These are phyloP conservation scores for Gallinago jamesoni DNA, from an alignment of 2,113 vertebrate species.

Conservation along the genomic window DNA sequence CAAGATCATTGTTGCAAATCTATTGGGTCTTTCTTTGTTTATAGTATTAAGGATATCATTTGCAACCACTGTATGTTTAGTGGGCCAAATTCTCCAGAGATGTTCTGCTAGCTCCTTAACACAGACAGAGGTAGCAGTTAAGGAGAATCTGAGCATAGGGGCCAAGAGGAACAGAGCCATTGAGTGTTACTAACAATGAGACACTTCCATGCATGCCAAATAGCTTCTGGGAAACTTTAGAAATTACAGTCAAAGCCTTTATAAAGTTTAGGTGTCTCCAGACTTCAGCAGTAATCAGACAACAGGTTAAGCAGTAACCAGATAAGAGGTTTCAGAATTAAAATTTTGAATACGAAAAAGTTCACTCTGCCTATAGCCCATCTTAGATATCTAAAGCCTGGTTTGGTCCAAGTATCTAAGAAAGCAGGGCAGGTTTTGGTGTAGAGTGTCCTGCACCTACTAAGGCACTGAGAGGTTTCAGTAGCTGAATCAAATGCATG, in stretches of 20 bases:
- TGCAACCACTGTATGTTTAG: not conserved
- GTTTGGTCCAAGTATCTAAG: not conserved
- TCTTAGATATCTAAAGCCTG: not conserved
- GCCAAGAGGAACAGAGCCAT: not conserved
- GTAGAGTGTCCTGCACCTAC: fast-evolving
- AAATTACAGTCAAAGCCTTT: not conserved
- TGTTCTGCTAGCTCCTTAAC: not conserved
- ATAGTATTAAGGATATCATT: not conserved
- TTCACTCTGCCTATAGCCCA: not conserved
- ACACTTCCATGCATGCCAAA: not conserved
- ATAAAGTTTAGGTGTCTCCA: not conserved
- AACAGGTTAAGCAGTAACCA: not conserved
- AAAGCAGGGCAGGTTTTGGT: not conserved
- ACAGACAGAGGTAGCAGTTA: not conserved
- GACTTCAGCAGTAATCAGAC: not conserved
- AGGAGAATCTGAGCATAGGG: not conserved
- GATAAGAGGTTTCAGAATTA: not conserved
- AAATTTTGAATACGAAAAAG: not conserved
- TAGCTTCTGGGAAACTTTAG: not conserved
- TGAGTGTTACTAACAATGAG: not conserved
- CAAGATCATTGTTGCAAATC: not conserved
- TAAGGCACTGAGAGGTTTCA: not conserved
- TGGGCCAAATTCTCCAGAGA: not conserved
- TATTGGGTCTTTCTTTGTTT: not conserved
- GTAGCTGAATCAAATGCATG: not conserved